These are phyloP conservation scores for Ancistrus triradiatus DNA, from an alignment of 2,113 vertebrate species.

Conservation along the genomic window DNA sequence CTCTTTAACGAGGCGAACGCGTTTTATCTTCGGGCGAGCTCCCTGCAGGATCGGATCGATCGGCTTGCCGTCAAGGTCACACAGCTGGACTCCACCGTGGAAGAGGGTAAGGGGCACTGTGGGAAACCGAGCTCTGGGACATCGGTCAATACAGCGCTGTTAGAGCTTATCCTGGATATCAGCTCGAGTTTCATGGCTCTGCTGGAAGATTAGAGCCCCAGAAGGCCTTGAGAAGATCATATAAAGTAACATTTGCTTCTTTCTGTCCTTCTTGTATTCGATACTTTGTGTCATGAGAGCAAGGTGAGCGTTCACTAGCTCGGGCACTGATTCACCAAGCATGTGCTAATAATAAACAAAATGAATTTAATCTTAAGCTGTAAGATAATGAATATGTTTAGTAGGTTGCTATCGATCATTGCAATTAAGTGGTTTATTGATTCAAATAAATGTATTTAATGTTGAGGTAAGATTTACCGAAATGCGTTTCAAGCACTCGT, in stretches of 20 bases:
- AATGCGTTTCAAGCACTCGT: no score
- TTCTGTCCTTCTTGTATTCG: not conserved
- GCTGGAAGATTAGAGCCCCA: conserved; percentile 5
- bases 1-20: conserved; percentile 94
- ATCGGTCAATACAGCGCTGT: conserved; percentile 3
- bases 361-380: no score
- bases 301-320: not conserved
- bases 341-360: no score
- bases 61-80: conserved; percentile 97
- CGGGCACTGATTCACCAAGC: no score
- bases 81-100: conserved; percentile 96
- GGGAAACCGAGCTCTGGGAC: conserved; percentile 18
- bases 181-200: conserved; percentile 25
- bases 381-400: no score
- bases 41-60: conserved; percentile 97
- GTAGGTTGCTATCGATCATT: no score
- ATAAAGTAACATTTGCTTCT: conserved; percentile 3
- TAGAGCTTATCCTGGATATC: not conserved
- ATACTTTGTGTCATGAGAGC: not conserved
- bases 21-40: conserved; percentile 95
- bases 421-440: no score
- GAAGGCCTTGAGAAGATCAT: conserved; percentile 15
- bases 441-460: no score
- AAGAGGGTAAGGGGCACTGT: conserved; percentile 84
- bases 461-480: no score